A percentile compares a stretch with the other conserved stretches of the same genome.
phyloP scores from a whole-genome alignment of 1,140 invertebrate genomes.

The Drosophila pruinosa region DNA sequence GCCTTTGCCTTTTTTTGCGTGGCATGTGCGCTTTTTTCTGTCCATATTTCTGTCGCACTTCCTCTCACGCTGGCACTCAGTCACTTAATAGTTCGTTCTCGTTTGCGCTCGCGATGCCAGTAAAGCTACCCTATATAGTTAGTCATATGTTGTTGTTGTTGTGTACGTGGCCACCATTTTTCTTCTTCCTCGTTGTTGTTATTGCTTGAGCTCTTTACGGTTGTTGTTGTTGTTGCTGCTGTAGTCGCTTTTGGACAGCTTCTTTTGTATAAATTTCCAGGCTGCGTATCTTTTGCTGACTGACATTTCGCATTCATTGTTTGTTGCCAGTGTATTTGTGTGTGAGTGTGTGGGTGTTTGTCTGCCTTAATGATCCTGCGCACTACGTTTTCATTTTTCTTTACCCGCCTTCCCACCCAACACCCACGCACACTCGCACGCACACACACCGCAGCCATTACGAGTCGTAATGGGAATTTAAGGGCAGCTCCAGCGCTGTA shows the following conservation, averaged over 20 bases:
- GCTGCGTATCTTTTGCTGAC: slow-evolving; percentile 57
- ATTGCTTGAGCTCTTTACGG: slow-evolving; percentile 12
- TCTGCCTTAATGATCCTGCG: slow-evolving; percentile 78
- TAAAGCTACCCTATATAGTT: slow-evolving; percentile 67
- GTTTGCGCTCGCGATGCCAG: slow-evolving; percentile 13
- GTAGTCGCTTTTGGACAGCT: slow-evolving; percentile 48
- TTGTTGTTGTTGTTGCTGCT: slow-evolving; percentile 14
- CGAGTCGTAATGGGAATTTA: slow-evolving; percentile 79
- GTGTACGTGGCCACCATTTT: slow-evolving; percentile 34
- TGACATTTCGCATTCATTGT: slow-evolving; percentile 66
- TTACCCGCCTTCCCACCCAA: slow-evolving; percentile 41
- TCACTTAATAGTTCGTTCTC: neutral
- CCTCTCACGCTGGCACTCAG: slow-evolving; percentile 9
- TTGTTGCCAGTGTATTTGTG: slow-evolving; percentile 5
- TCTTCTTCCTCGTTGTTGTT: slow-evolving; percentile 24
- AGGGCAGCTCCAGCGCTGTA: slow-evolving; percentile 67
- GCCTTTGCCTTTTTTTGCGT: slow-evolving; percentile 42
- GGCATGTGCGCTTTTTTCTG: slow-evolving; percentile 68
- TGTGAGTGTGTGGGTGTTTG: slow-evolving; percentile 36
- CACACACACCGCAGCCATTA: slow-evolving; percentile 64
- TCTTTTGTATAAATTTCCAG: slow-evolving; percentile 72
- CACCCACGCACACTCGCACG: slow-evolving; percentile 21
- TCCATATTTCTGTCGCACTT: slow-evolving; percentile 20
- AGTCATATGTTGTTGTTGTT: slow-evolving; percentile 42
- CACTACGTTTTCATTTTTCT: slow-evolving; percentile 76